Evolutionary conservation across 2,888 invertebrate genomes (phyloP).

Genomic region (Amblyjoppa proteus): DNA sequence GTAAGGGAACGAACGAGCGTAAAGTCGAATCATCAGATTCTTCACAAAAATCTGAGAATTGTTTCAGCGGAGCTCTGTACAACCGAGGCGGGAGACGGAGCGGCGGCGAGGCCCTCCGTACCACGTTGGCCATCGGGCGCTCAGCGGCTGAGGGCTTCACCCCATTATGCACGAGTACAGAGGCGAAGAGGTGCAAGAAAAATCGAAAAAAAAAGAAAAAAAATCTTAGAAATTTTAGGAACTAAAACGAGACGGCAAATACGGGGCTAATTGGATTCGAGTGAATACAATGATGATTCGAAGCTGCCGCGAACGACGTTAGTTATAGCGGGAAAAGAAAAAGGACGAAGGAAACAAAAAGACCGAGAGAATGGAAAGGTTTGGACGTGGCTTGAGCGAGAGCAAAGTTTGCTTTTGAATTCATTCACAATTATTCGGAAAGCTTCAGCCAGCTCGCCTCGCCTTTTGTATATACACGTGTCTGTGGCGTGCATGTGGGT

Average conservation of each 20-base stretch:
- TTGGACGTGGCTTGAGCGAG: neutral
- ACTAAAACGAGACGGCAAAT: constrained; percentile 2
- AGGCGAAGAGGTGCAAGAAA: neutral
- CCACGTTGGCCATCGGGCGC: neutral
- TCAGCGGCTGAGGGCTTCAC: neutral
- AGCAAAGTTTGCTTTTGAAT: constrained; percentile 19
- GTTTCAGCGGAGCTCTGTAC: constrained; percentile 4
- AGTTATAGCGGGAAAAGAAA: neutral
- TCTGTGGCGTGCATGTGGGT: neutral
- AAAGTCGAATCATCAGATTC: constrained; percentile 44
- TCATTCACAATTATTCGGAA: constrained; percentile 13
- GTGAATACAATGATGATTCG: constrained; percentile 19
- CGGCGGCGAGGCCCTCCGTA: neutral
- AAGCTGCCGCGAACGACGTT: neutral
- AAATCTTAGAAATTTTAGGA: neutral
- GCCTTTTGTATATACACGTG: neutral
- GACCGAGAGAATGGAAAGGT: neutral
- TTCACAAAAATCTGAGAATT: constrained; percentile 23
- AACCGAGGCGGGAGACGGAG: neutral
- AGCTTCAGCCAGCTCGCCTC: constrained; percentile 2
- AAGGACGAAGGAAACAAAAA: neutral
- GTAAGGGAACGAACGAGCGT: neutral
- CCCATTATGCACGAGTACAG: constrained; percentile 5
- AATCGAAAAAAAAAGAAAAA: neutral
- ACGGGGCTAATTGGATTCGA: constrained; percentile 40